phyloP scores from a whole-genome alignment of 2,888 invertebrate species.

The Nephrocerus scutellatus region DNA sequence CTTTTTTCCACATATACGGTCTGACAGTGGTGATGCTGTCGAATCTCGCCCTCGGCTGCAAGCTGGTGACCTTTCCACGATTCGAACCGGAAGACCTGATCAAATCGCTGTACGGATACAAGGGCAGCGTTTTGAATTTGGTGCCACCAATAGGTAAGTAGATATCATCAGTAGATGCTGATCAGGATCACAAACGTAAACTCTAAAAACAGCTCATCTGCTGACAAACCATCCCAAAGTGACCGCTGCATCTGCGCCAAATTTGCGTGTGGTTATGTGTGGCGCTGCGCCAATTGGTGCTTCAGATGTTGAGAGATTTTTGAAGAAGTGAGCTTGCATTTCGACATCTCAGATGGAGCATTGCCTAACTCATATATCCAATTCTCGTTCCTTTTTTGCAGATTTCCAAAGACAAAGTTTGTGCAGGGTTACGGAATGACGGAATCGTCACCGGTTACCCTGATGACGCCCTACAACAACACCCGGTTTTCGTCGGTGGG shows the following conservation, averaged over 20 bases:
- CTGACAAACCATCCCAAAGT: slow-evolving; percentile 57
- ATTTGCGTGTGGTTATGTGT: slow-evolving; percentile 35
- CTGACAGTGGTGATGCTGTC: slow-evolving; percentile 55
- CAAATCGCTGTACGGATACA: slow-evolving; percentile 57
- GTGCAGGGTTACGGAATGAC: slow-evolving; percentile 65
- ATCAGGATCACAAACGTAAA: too few relatives aligned
- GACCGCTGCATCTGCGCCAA: slow-evolving; percentile 28
- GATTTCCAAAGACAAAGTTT: slow-evolving; percentile 36
- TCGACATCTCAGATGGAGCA: neutral
- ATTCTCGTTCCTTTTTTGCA: slow-evolving; percentile 17
- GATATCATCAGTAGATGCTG: too few relatives aligned
- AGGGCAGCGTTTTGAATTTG: slow-evolving; percentile 58
- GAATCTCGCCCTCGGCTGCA: slow-evolving; percentile 56
- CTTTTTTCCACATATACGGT: slow-evolving; percentile 80
- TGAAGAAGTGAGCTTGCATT: slow-evolving; percentile 35
- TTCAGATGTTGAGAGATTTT: slow-evolving; percentile 40
- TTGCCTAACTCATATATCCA: neutral
- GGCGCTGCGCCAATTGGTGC: slow-evolving; percentile 46
- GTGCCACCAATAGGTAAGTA: slow-evolving; percentile 75
- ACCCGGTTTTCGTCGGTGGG: slow-evolving; percentile 50
- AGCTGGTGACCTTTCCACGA: slow-evolving; percentile 62
- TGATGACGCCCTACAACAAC: slow-evolving; percentile 40
- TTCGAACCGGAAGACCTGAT: slow-evolving; percentile 67
- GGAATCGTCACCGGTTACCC: slow-evolving; percentile 59
- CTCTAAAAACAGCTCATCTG: slow-evolving; percentile 57